Evolutionary conservation across 92 coral and sea anemone species (phyloP), one percentile per base, ranked within the genome.

Genomic region (Blastomussa wellsi): DNA sequence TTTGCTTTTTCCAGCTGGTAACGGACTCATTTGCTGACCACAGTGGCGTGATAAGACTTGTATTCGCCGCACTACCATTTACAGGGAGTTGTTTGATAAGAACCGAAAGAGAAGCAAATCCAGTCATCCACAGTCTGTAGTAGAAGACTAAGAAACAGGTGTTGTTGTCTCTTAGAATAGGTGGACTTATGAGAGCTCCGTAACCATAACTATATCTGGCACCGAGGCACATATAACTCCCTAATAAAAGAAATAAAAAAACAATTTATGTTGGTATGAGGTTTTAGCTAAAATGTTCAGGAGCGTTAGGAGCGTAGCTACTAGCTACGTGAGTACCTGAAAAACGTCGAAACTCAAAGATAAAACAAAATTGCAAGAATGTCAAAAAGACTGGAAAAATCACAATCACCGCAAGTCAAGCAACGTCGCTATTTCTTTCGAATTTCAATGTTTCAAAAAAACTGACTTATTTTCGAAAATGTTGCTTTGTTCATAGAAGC

Each of bases 141-240:
- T 79, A 79, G 41, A 79, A 79, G 8, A 38, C 83, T 5, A 79
- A 64, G 74, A 60, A 79, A 60, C 83, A 79, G 36, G 72, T 60
- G 60, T 79, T 79, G 83, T 64, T 79, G 15, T 79, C 73, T 26
- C 60, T n/a, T 38, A 19, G 19, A 20, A 79, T 38, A n/a, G 83
- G 55, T n/a, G 83, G 83, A 44, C 83, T 79, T n/a, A 42, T n/a
- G 17, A 64, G 10, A 14, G 74, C 83, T 35, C 53, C 73, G 55
- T 79, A 79, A n/a, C 36, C 83, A 13, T 16, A 13, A 16, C 81
- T 20, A 22, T 77, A 77, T 17, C 28, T 1, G 29, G 8, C 13
- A 12, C 81, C 81, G 22, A 32, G 68, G 81, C 20, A 32, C 81
- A 77, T 77, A 36, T 77, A 77, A 33, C 44, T 65, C 3, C 81